Conservation (phyloP, 2,113 vertebrate species). For the Pygoscelis antarcticus region DNA sequence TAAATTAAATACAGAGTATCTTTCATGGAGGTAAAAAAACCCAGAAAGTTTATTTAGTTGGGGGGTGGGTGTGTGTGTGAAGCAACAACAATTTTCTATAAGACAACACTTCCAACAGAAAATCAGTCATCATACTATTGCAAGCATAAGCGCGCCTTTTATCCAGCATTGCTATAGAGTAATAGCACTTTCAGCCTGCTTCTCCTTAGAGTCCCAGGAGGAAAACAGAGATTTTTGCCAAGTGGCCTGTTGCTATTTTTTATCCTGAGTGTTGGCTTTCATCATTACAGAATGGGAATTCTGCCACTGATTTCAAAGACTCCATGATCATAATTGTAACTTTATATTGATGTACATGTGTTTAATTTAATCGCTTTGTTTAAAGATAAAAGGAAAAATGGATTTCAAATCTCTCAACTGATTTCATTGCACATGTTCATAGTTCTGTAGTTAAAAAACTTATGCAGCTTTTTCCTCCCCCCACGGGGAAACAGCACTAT, state of each 20-base stretch:
- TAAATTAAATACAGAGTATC: not conserved
- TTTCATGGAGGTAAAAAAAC: not conserved
- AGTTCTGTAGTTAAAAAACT: not conserved
- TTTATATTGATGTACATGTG: slow-evolving; percentile 53
- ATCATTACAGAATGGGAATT: slow-evolving; percentile 50
- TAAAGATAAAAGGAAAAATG: slow-evolving; percentile 56
- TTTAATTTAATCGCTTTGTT: slow-evolving; percentile 64
- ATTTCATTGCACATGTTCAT: slow-evolving; percentile 51
- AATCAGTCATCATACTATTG: not conserved
- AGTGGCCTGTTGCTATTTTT: slow-evolving; percentile 54
- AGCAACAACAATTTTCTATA: not conserved
- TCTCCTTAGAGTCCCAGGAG: slow-evolving; percentile 27
- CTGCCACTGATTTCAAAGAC: slow-evolving; percentile 61
- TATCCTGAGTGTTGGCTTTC: slow-evolving; percentile 39
- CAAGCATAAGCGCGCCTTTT: not conserved
- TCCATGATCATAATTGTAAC: slow-evolving; percentile 37
- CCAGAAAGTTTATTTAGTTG: no score
- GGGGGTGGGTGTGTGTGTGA: fast-evolving
- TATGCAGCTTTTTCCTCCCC: slow-evolving; percentile 35
- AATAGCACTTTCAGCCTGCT: slow-evolving; percentile 2
- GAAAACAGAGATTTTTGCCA: slow-evolving; percentile 47
- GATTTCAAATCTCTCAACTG: slow-evolving; percentile 48
- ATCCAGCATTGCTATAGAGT: not conserved
- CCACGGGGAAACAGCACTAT: slow-evolving; percentile 11
- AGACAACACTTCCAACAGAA: not conserved